Base-by-base conservation (phyloP, 2,888 invertebrate genomes). In the Mystacides longicornis region DNA sequence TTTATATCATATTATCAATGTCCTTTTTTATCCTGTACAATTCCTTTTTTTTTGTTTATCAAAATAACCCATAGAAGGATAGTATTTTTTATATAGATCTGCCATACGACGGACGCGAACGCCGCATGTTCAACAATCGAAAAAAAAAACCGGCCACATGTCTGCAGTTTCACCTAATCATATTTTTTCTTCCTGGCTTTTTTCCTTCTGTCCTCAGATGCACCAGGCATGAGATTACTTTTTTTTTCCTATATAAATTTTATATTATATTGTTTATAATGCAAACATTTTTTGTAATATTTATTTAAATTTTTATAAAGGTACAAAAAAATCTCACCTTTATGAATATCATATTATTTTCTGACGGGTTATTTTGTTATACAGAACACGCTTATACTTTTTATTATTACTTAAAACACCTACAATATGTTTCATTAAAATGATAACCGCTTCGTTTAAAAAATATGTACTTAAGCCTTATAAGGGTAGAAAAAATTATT, bases 41-140 rank as follows among this genome's bases (percentile, higher is more conserved):
- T 45, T 45, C 42, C 52, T 20, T 52, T n/a, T n/a, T n/a, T n/a
- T n/a, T n/a, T n/a, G n/a, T n/a, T n/a, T n/a, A n/a, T n/a, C n/a
- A n/a, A n/a, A n/a, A n/a, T n/a, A n/a, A n/a, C 37, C 37, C 37
- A 16, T 37, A 16, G n/a, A n/a, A n/a, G n/a, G 37, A 16, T 14
- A n/a, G 37, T 37, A 16, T 56, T 56, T 58, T 54, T 60, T 49
- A 31, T 27, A 47, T 23, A 23, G n/a, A 31, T 47, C 47, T 31
- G 46, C 42, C n/a, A n/a, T 20, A n/a, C 37, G 22, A 21, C 4
- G 46, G 56, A 48, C 56, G 54, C 56, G 60, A 50, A 56, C 56
- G 58, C 60, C 60, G 60, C 58, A 60, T 60, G 57, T 51, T 54
- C 37, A n/a, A 4, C 51, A n/a, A n/a, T 22, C 20, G 49, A 19